Evolutionary conservation across 2,888 invertebrate species (phyloP), one percentile per base, ranked within the genome.

Genomic region (Chymomyza amoena): DNA sequence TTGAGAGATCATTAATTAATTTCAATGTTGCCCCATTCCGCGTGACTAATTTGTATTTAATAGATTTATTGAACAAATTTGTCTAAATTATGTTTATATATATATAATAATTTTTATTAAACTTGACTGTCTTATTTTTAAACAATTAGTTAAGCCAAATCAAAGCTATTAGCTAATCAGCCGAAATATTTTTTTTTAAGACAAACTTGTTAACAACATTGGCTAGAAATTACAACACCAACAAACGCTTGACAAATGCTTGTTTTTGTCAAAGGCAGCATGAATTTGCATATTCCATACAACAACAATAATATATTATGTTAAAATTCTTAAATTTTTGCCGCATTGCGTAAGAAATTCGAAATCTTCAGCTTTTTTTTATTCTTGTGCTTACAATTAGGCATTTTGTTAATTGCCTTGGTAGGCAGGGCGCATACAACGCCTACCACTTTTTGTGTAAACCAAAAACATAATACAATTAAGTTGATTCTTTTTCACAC

Each of bases 401-500:
- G 20, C 10, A 20, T 16, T 54, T 54, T 13, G 13, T 10, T 45
- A 45, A 45, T 45, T 45, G 13, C 2, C 39, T 3, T 13, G 10
- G 39, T 45, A 45, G 39, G 13, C 39, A 45, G 39, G 39, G 13
- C 39, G 39, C 39, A 10, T 45, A 45, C 39, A 45, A 45, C 39
- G 39, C 39, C 13, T 45, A 45, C 39, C 39, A 45, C 39, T 45
- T 45, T 39, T 45, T 45, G 39, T 45, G 39, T 45, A 45, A 10
- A 45, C 39, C 4, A 13, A 45, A 45, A 45, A 45, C 10, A 45
- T 45, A 45, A 45, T 45, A 45, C 39, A 45, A 45, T 45, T 45
- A 45, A 13, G 39, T n/a, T 54, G 52, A 18, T 2, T 18, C n/a
- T 57, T 73, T 72, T 81, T 84, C 82, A 64, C 85, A 84, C 82